phyloP scores from a whole-genome alignment of 2,888 invertebrate genomes.

The Endotricha flammealis region DNA sequence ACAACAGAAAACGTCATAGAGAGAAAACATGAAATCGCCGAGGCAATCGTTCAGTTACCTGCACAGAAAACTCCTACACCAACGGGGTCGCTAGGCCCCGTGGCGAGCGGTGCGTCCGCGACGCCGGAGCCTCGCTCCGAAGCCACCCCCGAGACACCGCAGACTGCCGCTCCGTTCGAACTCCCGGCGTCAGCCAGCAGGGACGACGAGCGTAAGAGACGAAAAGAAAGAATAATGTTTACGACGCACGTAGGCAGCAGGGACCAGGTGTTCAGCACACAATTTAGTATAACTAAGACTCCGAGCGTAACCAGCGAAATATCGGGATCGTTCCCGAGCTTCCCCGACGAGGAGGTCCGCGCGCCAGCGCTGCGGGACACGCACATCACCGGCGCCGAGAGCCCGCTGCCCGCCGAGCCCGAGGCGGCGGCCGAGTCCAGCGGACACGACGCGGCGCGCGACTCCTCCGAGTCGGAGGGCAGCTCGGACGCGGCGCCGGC shows the following conservation, averaged over 20 bases:
- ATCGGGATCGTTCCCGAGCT: constrained; percentile 66
- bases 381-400: constrained; percentile 13
- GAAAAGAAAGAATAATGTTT: constrained; percentile 77
- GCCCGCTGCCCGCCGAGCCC: constrained; percentile 1
- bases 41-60: constrained; percentile 8
- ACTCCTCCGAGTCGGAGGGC: constrained; percentile 28
- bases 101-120: constrained; percentile 5
- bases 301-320: constrained; percentile 81
- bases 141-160: neutral
- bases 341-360: constrained; percentile 42
- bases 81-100: constrained; percentile 8
- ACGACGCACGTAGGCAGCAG: constrained; percentile 83
- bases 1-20: constrained; percentile 12
- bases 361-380: constrained; percentile 73
- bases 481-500: constrained; percentile 67
- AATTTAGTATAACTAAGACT: constrained; percentile 81
- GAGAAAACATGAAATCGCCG: constrained; percentile 13
- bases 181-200: constrained; percentile 3
- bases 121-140: constrained; percentile 4
- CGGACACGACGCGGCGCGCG: constrained; percentile 21
- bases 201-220: constrained; percentile 2
- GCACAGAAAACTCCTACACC: too few relatives aligned
- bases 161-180: constrained; percentile 1
- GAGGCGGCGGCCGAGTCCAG: constrained; percentile 12
- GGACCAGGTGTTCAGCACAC: constrained; percentile 83